These are phyloP conservation scores for Brachyopa scutellaris DNA, from an alignment of 2,888 invertebrate species.

Conservation along the genomic window DNA sequence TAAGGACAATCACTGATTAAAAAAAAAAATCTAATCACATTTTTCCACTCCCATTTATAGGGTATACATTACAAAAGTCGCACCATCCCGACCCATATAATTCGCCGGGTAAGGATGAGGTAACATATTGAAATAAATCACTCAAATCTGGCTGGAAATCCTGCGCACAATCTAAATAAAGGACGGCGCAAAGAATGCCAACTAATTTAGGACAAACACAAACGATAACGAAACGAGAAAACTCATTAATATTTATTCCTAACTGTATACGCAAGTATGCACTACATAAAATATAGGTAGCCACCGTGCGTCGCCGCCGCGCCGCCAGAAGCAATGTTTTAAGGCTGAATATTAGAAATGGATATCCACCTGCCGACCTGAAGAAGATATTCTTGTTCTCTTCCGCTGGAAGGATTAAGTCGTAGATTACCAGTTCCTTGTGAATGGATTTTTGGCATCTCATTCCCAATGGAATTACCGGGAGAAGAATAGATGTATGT, in stretches of 20 bases:
- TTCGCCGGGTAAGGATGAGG: no score
- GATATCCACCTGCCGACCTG: conserved; percentile 28
- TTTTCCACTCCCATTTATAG: no score
- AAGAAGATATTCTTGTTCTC: conserved; percentile 10
- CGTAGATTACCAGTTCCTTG: conserved; percentile 21
- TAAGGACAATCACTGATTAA: no score
- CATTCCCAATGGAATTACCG: conserved; percentile 29
- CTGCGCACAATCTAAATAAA: conserved; percentile 23
- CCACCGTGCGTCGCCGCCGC: background rate
- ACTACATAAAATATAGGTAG: no score
- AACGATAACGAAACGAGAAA: background rate
- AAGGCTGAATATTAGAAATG: conserved; percentile 34
- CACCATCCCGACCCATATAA: no score
- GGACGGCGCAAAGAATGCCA: background rate
- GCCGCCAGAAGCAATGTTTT: conserved; percentile 1
- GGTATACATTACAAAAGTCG: no score
- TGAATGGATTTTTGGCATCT: conserved; percentile 13
- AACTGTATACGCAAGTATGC: background rate
- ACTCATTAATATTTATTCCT: conserved; percentile 53
- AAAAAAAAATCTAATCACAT: no score
- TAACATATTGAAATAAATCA: conserved; percentile 54
- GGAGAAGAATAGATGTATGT: background rate
- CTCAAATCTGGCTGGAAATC: conserved; percentile 40
- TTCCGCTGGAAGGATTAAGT: conserved; percentile 33
- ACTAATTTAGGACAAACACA: background rate